These are phyloP conservation scores for Syndactyla subalaris DNA, from an alignment of 2,797 vertebrate species.

Conservation along the genomic window DNA sequence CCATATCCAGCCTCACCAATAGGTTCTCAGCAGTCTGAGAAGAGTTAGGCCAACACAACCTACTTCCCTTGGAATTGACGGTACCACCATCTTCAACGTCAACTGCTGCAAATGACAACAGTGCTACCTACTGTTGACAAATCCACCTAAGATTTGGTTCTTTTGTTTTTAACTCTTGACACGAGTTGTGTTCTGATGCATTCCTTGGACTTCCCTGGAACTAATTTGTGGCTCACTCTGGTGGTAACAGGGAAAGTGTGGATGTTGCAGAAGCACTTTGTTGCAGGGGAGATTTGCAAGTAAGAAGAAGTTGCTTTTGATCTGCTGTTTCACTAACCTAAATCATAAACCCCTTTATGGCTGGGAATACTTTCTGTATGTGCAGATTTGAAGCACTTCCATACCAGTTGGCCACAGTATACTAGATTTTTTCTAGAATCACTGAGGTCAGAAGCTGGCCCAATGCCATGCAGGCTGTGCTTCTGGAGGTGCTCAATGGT, in stretches of 20 bases:
- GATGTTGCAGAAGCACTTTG: neutral
- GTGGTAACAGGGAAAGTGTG: neutral
- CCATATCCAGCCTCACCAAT: neutral
- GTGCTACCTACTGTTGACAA: neutral
- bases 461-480: neutral
- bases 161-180: neutral
- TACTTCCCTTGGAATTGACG: neutral
- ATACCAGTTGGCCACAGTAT: constrained; percentile 2
- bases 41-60: neutral
- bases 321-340: neutral
- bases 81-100: neutral
- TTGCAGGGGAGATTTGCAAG: neutral
- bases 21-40: neutral
- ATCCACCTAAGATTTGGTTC: neutral
- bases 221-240: neutral
- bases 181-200: neutral
- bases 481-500: neutral
- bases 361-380: neutral
- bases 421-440: neutral
- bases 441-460: constrained; percentile 39
- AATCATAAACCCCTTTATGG: neutral
- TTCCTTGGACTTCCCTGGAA: neutral
- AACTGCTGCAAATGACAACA: neutral
- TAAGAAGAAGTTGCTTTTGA: neutral
- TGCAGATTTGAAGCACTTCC: neutral